Percentiles rank a stretch among this genome's conserved stretches.
phyloP scores from a whole-genome alignment of 2,888 invertebrate genomes.

The Drosophila nr. medialis region DNA sequence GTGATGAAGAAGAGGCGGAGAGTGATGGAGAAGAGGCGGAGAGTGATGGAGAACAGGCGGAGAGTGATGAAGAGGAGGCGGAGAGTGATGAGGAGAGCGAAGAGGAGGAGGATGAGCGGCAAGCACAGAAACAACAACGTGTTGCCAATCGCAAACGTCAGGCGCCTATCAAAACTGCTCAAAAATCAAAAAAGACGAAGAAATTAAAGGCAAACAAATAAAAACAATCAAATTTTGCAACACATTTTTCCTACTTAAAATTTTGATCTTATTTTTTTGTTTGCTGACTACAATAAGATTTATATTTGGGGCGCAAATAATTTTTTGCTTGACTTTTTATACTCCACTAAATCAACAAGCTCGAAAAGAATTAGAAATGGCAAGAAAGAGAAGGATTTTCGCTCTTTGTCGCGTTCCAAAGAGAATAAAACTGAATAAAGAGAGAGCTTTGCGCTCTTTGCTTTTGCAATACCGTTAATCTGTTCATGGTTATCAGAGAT shows the following conservation, averaged over 20 bases:
- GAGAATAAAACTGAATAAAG: not conserved
- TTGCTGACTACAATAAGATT: not conserved
- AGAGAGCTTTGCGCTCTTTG: not conserved
- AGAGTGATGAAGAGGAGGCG: slow-evolving; percentile 6
- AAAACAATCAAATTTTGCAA: not conserved
- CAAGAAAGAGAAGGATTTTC: not conserved
- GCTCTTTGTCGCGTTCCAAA: not conserved
- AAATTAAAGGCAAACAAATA: not conserved
- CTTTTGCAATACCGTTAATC: not conserved
- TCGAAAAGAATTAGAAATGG: not conserved
- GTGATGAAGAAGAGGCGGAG: not conserved
- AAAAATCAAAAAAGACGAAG: not conserved
- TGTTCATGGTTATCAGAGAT: not conserved
- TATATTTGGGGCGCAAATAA: not conserved
- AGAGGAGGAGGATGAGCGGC: not conserved
- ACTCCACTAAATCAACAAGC: not conserved
- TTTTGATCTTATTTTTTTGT: not conserved
- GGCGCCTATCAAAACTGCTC: not conserved
- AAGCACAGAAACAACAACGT: not conserved
- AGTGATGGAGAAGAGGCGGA: not conserved
- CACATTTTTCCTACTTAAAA: not conserved
- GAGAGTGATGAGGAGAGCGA: not conserved
- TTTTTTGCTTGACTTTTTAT: not conserved
- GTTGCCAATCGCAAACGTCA: not conserved
- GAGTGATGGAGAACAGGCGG: not conserved